Conservation (phyloP, 2,797 vertebrate species). For the Megaceryle alcyon region DNA sequence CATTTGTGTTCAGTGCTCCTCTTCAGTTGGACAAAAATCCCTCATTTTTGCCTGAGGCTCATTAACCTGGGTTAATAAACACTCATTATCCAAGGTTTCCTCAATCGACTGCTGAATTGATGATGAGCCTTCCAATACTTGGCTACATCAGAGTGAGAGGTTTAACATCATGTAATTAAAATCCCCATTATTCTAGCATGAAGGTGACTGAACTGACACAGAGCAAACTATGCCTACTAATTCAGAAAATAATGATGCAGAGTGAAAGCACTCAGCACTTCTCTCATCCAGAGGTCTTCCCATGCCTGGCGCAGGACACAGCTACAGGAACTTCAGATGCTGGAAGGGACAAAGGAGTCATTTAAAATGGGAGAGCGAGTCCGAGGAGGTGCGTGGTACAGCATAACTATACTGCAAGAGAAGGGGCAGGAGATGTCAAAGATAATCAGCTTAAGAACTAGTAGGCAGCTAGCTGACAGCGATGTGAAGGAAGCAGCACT, state of each 20-base stretch:
- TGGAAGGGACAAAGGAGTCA: not conserved
- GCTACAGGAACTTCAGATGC: not conserved
- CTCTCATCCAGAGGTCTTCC: not conserved
- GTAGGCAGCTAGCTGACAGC: not conserved
- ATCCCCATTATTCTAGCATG: conserved; percentile 63
- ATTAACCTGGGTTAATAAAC: conserved; percentile 70
- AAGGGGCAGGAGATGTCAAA: not conserved
- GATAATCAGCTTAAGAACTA: not conserved
- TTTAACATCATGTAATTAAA: conserved; percentile 69
- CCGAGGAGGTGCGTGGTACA: not conserved
- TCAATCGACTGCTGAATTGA: conserved; percentile 46
- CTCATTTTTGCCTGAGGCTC: conserved; percentile 42
- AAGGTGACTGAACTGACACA: conserved; percentile 63
- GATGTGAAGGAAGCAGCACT: not conserved
- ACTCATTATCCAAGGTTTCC: conserved; percentile 59
- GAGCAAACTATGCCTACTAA: conserved; percentile 30
- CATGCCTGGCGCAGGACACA: not conserved
- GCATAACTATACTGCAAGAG: not conserved
- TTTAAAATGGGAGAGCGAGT: not conserved
- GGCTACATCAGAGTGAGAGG: not conserved
- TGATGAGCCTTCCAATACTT: conserved; percentile 37
- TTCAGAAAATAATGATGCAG: conserved; percentile 41
- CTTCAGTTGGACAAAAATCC: conserved; percentile 15
- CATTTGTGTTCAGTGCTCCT: not conserved
- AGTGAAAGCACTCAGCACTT: not conserved